Evolutionary conservation across 2,888 invertebrate genomes (phyloP), one percentile per base, ranked within the genome.

Genomic region (Urechis unicinctus): DNA sequence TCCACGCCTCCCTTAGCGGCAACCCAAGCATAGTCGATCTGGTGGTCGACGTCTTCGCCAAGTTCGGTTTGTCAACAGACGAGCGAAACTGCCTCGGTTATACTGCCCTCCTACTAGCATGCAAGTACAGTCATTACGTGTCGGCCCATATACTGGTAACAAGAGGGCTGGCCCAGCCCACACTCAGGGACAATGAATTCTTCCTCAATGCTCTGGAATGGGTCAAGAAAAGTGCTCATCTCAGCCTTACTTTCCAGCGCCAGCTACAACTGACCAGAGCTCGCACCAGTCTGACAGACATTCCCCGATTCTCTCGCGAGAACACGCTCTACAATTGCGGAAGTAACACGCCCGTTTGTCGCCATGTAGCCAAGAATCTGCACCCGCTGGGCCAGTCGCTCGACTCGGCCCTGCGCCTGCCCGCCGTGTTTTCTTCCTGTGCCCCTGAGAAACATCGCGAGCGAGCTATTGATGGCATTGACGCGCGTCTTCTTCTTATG

Each of bases 21-120:
- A 68, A 68, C 46, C 72, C 73, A 0, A 58, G 57, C 13, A 67
- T 75, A 28, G 72, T 71, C 21, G 66, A 68, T 6, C 60, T 64
- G 26, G 63, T 71, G 55, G 57, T 69, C n/a, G 66, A 69, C 9
- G 59, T 64, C 29, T 64, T 69, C 53, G 44, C 51, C 28, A 66
- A 68, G 53, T 73, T 68, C 55, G 70, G 72, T 22, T 47, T 73
- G n/a, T 66, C 68, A 30, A 60, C 70, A 28, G 75, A 76, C 61
- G 61, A 59, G 4, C 57, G 73, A 26, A 76, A 76, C 61, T 63
- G 57, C 28, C 6, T 51, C 5, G 55, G 55, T 22, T 55, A 55
- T 44, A 55, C 55, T 17, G 43, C 55, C 17, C 58, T 76, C 50
- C 57, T 76, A 36, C 58, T 74, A 49, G 73, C 74, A 3, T 72